Base-by-base conservation (phyloP, 2,113 vertebrate species). In the Ceuthmochares aereus region DNA sequence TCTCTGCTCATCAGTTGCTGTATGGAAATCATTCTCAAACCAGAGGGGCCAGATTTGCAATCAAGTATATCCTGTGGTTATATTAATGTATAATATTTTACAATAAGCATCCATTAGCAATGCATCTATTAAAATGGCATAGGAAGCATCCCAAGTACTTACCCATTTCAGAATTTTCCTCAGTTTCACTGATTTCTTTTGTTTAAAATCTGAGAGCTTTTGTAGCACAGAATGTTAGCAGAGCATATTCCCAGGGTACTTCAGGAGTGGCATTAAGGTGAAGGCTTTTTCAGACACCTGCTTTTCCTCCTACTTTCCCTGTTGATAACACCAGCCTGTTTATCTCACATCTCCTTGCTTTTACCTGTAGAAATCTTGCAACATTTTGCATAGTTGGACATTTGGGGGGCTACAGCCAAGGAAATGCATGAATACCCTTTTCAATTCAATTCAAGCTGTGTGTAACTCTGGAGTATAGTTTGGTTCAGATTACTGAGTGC, bases 31-130 rank as follows among this genome's bases (percentile, higher is more conserved):
- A 29, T 62, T 67, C 22, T 45, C 42, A 84, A 94, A 76, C 21
- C 70, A 21, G 32, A 58, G 26, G n/a, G 27, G 15, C 10, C 45
- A 74, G 55, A 54, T 94, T 52, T 89, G 37, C 73, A 37, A 68
- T 81, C 60, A 91, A 90, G 49, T 52, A 32, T 75, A 80, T 90
- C 29, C 73, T 70, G 60, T 78, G 47, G 26, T 59, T 40, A 12
- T 89, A 70, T 47, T 73, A 60, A 7, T 56, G 56, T 64, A 47
- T 29, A 74, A 84, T 72, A 87, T 79, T 70, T 87, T 81, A 67
- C 26, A 66, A 11, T 72, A 81, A 81, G 17, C 80, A 78, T 64
- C 69, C 73, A 90, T 93, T 94, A 94, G 83, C 81, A 95, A 70
- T 36, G 23, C 17, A 49, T 4, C 37, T 51, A 67, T 67, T 92